phyloP scores from a whole-genome alignment of 2,113 vertebrate species.

The Pseudorasbora parva region DNA sequence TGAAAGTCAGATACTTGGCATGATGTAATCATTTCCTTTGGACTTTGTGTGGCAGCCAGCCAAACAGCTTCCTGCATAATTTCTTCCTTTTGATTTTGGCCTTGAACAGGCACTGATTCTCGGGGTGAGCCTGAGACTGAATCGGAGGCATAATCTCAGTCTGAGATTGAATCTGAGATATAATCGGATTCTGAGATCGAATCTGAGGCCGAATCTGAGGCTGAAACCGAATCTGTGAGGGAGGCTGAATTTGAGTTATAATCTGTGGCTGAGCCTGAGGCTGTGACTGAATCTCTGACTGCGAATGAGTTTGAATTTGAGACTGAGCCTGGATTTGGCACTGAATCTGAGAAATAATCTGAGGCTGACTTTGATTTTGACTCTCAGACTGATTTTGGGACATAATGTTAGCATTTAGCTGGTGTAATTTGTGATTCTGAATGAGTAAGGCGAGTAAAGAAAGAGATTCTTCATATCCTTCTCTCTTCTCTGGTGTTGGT shows the following conservation, averaged over 20 bases:
- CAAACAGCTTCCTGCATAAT: constrained; percentile 72
- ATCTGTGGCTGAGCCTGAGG: neutral
- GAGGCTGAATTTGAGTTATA: neutral
- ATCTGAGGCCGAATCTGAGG: neutral
- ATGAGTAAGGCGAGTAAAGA: constrained; percentile 50
- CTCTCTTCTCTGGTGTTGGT: constrained; percentile 39
- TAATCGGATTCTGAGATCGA: neutral
- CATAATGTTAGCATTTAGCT: constrained; percentile 62
- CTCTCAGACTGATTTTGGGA: constrained; percentile 49
- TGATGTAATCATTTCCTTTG: constrained; percentile 61
- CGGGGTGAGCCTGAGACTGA: neutral
- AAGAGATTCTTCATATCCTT: constrained; percentile 56
- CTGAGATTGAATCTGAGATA: neutral
- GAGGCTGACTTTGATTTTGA: neutral
- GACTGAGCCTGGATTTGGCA: constrained; percentile 1
- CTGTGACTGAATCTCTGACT: neutral
- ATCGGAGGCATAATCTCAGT: neutral
- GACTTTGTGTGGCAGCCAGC: constrained; percentile 73
- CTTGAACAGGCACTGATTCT: constrained; percentile 51
- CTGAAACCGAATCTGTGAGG: neutral
- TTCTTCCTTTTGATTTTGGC: constrained; percentile 75
- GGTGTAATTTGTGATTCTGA: constrained; percentile 63
- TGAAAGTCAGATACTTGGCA: constrained; percentile 29
- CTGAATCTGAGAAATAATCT: constrained; percentile 31
- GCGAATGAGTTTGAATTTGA: neutral